Evolutionary conservation across 2,888 invertebrate genomes (phyloP), one percentile per base, ranked within the genome.

Genomic region (Heterodera filipjevi): DNA sequence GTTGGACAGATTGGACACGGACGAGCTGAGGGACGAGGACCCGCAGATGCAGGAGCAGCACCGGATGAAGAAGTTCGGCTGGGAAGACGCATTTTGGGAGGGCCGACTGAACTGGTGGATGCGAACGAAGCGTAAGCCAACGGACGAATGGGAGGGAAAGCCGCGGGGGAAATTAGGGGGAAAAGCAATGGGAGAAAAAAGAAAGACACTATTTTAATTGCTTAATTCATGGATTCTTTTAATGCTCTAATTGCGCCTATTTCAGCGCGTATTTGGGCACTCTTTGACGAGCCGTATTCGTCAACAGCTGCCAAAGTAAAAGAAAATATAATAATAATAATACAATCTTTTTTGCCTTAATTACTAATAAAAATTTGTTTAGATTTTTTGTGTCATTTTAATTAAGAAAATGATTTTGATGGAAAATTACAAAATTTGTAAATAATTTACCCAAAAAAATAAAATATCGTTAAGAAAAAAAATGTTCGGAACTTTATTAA

Each of bases 251-350:
- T n/a, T n/a, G n/a, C n/a, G n/a, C n/a, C n/a, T n/a, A n/a, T n/a
- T 59, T 59, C 59, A 59, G 59, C 97, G 66, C 95, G 95, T 91
- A 94, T 98, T 90, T 99, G 98, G 98, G 96, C 97, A 59, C 92
- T 99, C 80, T 99, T 99, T 90, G 99, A 99, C 90, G 99, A 99
- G 90, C 99, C 99, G 1, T 98, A 99, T 91, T 98, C 97, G 89
- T 98, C 98, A 77, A 94, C 94, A 89, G 93, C 95, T 87, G 97
- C 98, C 82, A 98, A 98, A 93, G 97, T 96, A 91, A 39, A 39
- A 39, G 35, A 72, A 70, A 22, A 35, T 30, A 76, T 19, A 76
- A 33, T 33, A 46, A n/a, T 27, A 72, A 22, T 16, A 70, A 16
- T 32, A 30, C 10, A 30, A 70, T 70, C 10, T 70, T 70, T 71